Base-by-base conservation (phyloP, 2,888 invertebrate genomes). In the Lapara coniferarum region DNA sequence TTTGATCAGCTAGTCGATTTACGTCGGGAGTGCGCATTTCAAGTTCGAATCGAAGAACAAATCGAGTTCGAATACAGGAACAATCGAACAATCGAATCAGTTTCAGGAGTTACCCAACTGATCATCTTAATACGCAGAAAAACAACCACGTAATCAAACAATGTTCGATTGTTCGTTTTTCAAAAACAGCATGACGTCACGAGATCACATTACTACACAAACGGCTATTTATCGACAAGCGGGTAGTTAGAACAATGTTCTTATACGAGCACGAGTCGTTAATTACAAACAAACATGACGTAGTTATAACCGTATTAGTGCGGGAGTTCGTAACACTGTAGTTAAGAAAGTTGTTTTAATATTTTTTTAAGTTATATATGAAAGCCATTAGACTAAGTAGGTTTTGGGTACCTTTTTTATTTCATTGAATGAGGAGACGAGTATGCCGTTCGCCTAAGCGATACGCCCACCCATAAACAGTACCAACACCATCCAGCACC, bases 221-320 rank as follows among this genome's bases (percentile, higher is more conserved):
- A 70, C 58, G 53, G 66, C 66, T 73, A 71, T 69, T 69, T 52
- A 69, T 70, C 56, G 67, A 63, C 69, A 53, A n/a, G 19, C 66
- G 70, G 75, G 73, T 72, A 79, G 79, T 80, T 81, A 80, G 82
- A 85, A 91, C 92, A 92, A 89, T 91, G 91, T 90, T 85, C 88
- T 81, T 85, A 82, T 83, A 83, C 73, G 82, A 85, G 85, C 88
- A 87, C 83, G 87, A 85, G 87, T 89, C 90, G 91, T 91, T 92
- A 91, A 91, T 92, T 90, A 90, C 84, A 87, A 89, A 88, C 88
- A 88, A 87, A 91, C 90, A 89, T 84, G 87, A 82, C 81, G 79
- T 76, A 80, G 79, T 83, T 80, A 82, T 81, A 74, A 70, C 71
- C 76, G 74, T 80, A 75, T 70, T 82, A 80, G 81, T 75, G 72